Base-by-base conservation (phyloP, 2,113 vertebrate species). In the Lagopus leucura region DNA sequence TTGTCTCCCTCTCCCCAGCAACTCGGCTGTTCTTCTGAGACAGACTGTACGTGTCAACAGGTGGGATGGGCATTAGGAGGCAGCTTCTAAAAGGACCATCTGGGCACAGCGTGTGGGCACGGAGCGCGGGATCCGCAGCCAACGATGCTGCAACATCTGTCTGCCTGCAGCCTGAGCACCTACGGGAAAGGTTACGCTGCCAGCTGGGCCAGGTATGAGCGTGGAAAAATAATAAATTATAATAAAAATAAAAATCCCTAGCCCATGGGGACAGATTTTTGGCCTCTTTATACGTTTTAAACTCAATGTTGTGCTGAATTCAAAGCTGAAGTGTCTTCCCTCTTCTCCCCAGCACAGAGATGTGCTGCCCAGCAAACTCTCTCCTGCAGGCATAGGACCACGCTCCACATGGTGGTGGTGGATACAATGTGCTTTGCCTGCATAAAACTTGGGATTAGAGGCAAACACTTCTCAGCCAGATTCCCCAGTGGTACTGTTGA, bases 91-190 rank as follows among this genome's bases (percentile, higher is more conserved):
- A 80, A 94, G 82, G 83, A 89, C 92, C 92, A 91, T 93, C 94
- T 96, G 95, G 66, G 45, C 67, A 72, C 28, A 1, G 65, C 2
- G 19, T 55, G 83, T 5, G 2, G 52, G 87, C 81, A 89, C 69
- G 25, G 84, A 83, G 69, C 8, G 83, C 79, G 32, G 34, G 18
- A 38, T 72, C 66, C 11, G 2, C 81, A 71, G 87, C 83, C 92
- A 92, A 10, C 8, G 34, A 65, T 1, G 2, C 24, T 5, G 28
- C 24, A 96, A 96, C 93, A 96, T 93, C 92, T 93, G 90, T 74
- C 74, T 93, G 91, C 93, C 91, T 93, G n/a, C 81, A 86, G 93
- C 86, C 65, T 42, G 85, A 27, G 78, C 94, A 84, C 93, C 94
- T 82, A 7, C 11, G 7, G 87, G 84, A 93, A 94, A 94, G 93